These are phyloP conservation scores for Columba livia DNA, from an alignment of 2,113 vertebrate species.

Conservation along the genomic window DNA sequence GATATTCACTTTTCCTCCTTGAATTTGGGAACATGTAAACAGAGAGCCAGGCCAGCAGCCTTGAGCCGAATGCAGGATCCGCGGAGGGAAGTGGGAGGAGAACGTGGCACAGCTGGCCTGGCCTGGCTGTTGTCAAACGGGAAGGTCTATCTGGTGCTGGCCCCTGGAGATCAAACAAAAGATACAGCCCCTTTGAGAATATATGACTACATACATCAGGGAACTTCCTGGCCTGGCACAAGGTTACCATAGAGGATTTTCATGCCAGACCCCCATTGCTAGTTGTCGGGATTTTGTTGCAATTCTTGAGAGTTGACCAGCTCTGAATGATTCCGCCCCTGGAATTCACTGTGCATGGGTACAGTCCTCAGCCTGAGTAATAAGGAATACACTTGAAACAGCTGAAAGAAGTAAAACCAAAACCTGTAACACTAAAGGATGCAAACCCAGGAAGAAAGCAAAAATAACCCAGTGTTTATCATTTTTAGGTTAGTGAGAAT, in stretches of 20 bases:
- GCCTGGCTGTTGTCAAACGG: constrained; percentile 12
- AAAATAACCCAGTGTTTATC: constrained; percentile 33
- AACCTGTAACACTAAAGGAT: background rate
- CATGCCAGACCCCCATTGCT: background rate
- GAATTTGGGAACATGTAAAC: constrained; percentile 57
- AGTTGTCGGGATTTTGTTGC: background rate
- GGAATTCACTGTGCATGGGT: background rate
- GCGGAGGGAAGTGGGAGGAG: constrained; percentile 24
- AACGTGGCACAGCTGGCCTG: background rate
- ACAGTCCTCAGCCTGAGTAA: background rate
- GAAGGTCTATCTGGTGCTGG: background rate
- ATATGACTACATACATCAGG: background rate
- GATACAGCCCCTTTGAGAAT: background rate
- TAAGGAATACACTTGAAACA: background rate
- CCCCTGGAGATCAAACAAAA: constrained; percentile 20
- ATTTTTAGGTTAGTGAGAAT: constrained; percentile 31
- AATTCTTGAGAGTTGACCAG: background rate
- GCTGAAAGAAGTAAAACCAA: background rate
- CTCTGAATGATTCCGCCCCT: background rate
- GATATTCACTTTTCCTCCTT: constrained; percentile 67
- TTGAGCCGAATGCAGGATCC: background rate
- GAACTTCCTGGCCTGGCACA: background rate
- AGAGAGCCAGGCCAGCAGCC: constrained; percentile 39
- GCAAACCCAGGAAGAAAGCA: constrained; percentile 28
- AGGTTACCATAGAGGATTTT: background rate